Evolutionary conservation across 2,113 vertebrate species (phyloP).

Genomic region (Narcine bancroftii): DNA sequence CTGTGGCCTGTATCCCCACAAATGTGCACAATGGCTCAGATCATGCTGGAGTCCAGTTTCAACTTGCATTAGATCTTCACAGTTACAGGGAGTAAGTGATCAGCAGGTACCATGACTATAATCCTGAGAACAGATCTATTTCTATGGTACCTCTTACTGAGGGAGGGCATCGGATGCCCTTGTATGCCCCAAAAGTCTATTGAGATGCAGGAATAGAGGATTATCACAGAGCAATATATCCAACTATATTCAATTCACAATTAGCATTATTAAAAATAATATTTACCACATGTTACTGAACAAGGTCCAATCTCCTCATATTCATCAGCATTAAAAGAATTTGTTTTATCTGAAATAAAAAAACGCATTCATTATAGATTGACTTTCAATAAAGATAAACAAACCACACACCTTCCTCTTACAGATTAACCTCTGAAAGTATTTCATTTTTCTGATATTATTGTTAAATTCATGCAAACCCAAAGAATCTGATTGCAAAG

Average conservation of each 20-base stretch:
- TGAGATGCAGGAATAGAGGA: not conserved
- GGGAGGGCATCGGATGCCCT: too few relatives aligned
- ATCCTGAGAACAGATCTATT: not conserved
- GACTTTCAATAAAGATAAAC: too few relatives aligned
- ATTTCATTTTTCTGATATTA: not conserved
- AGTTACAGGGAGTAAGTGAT: not conserved
- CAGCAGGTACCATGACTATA: not conserved
- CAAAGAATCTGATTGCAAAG: not conserved
- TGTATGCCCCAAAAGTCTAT: not conserved
- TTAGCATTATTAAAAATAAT: not conserved
- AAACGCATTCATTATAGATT: not conserved
- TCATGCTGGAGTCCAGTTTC: not conserved
- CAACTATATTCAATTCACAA: not conserved
- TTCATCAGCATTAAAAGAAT: conserved; percentile 8
- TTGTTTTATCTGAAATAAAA: conserved; percentile 15
- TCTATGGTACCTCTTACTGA: not conserved
- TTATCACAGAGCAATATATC: not conserved
- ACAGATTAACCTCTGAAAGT: not conserved
- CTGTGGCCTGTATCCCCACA: not conserved
- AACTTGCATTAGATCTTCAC: not conserved
- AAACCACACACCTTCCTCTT: not conserved
- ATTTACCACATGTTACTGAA: conserved; percentile 37
- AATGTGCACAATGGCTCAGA: not conserved
- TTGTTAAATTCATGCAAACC: not conserved
- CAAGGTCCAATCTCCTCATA: conserved; percentile 30